Percentiles rank a stretch among this genome's conserved stretches.
Conservation (phyloP, 2,888 invertebrate genomes). For the Drepana falcataria region DNA sequence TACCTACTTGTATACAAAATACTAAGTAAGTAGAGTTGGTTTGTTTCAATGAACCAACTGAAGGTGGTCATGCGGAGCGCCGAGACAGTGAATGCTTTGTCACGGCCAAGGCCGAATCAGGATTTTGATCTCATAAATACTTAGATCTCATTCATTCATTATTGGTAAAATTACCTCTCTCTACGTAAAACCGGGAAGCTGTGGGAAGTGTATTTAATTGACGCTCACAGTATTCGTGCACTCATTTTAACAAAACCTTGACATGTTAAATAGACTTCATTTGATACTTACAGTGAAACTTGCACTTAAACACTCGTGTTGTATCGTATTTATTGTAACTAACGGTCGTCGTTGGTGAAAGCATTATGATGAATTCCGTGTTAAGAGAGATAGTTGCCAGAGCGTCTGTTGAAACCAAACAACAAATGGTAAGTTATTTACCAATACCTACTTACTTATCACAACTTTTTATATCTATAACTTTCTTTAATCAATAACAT, state of each 20-base stretch:
- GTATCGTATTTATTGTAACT: slow-evolving; percentile 7
- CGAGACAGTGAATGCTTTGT: slow-evolving; percentile 68
- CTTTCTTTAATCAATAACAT: too few relatives aligned
- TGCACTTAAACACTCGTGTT: slow-evolving; percentile 4
- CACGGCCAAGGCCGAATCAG: slow-evolving; percentile 69
- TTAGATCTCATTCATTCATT: slow-evolving; percentile 31
- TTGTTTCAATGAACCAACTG: slow-evolving; percentile 20
- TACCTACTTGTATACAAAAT: too few relatives aligned
- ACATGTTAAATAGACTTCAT: neutral
- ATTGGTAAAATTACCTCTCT: slow-evolving; percentile 40
- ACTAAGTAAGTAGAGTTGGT: neutral
- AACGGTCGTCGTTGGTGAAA: slow-evolving; percentile 38
- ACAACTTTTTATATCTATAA: neutral
- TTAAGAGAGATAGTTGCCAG: slow-evolving; percentile 62
- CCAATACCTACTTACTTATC: neutral
- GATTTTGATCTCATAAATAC: slow-evolving; percentile 28
- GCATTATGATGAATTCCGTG: slow-evolving; percentile 60
- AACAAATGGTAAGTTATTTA: slow-evolving; percentile 49
- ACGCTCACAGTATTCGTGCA: slow-evolving; percentile 14
- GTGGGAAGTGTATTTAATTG: slow-evolving; percentile 16
- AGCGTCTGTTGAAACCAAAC: slow-evolving; percentile 55
- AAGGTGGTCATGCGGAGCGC: slow-evolving; percentile 56
- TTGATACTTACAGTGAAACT: neutral
- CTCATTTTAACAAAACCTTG: neutral
- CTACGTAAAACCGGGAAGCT: slow-evolving; percentile 29